Percentiles rank a stretch among this genome's conserved stretches.
These are phyloP conservation scores for Acanthopagrus latus DNA, from an alignment of 2,797 vertebrate species.

Conservation along the genomic window DNA sequence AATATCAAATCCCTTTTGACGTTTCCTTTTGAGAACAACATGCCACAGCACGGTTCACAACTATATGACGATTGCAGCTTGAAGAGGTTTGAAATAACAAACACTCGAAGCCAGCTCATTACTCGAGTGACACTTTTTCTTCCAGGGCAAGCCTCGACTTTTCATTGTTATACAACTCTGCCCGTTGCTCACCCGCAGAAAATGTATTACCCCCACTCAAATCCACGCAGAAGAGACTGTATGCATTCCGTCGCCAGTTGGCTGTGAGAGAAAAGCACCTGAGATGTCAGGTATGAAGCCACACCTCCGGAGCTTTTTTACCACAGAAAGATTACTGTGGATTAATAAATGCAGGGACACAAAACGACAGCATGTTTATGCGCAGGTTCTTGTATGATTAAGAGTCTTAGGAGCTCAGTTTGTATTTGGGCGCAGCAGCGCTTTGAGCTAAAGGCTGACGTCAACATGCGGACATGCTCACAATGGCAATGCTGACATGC, in stretches of 20 bases:
- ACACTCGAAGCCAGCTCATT: slow-evolving; percentile 81
- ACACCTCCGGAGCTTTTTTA: slow-evolving; percentile 38
- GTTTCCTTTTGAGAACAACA: slow-evolving; percentile 57
- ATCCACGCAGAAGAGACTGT: slow-evolving; percentile 87
- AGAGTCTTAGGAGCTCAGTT: not conserved
- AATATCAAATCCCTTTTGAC: slow-evolving; percentile 53
- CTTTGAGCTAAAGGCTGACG: not conserved
- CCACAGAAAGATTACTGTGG: slow-evolving; percentile 27
- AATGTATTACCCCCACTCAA: slow-evolving; percentile 89
- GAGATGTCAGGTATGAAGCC: slow-evolving; percentile 59
- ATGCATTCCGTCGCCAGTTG: slow-evolving; percentile 88
- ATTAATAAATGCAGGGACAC: slow-evolving; percentile 13
- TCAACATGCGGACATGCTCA: not conserved
- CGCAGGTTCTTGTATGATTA: not conserved
- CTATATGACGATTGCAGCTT: slow-evolving; percentile 64
- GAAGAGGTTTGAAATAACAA: slow-evolving; percentile 81
- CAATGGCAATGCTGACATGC: not conserved
- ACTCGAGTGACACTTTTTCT: slow-evolving; percentile 86
- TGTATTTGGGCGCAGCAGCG: not conserved
- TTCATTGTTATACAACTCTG: slow-evolving; percentile 89
- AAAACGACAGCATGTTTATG: not conserved
- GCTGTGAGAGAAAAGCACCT: slow-evolving; percentile 78
- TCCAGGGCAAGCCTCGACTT: slow-evolving; percentile 91
- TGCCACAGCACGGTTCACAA: slow-evolving; percentile 74
- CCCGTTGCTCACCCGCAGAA: slow-evolving; percentile 88